These are phyloP conservation scores for Frieseomelitta varia DNA, from an alignment of 1,140 invertebrate genomes.

Conservation along the genomic window DNA sequence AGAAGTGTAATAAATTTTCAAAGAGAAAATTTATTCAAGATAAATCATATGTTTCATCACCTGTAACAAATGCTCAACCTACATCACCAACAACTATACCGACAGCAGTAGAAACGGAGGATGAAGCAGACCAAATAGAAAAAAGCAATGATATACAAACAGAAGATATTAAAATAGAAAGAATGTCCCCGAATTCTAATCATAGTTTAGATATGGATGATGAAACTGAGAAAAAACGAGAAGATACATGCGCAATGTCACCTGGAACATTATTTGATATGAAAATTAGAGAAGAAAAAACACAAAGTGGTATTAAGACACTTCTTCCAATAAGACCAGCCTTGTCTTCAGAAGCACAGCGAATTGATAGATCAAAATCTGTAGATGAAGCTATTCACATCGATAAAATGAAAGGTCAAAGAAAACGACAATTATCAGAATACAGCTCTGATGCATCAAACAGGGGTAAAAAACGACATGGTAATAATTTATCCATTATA, in stretches of 20 bases:
- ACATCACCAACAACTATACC: slow-evolving; percentile 42
- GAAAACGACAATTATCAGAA: slow-evolving; percentile 73
- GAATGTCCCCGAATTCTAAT: slow-evolving; percentile 66
- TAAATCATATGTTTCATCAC: slow-evolving; percentile 52
- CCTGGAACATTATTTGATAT: slow-evolving; percentile 78
- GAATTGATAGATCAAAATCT: slow-evolving; percentile 69
- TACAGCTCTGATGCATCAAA: slow-evolving; percentile 65
- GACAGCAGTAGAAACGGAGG: slow-evolving; percentile 43
- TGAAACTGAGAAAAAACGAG: slow-evolving; percentile 65
- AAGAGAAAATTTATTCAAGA: slow-evolving; percentile 72
- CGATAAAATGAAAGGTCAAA: slow-evolving; percentile 66
- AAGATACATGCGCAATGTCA: slow-evolving; percentile 74
- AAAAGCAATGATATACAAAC: slow-evolving; percentile 50
- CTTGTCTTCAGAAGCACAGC: slow-evolving; percentile 52
- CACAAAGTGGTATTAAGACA: slow-evolving; percentile 82
- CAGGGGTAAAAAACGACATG: slow-evolving; percentile 71
- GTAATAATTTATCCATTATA: slow-evolving; percentile 60
- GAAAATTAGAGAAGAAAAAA: slow-evolving; percentile 75
- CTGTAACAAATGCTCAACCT: slow-evolving; percentile 38
- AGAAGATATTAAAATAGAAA: slow-evolving; percentile 66
- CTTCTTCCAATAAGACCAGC: slow-evolving; percentile 80
- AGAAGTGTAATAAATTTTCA: slow-evolving; percentile 73
- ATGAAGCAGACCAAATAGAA: slow-evolving; percentile 55
- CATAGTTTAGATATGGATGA: slow-evolving; percentile 67
- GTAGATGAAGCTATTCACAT: slow-evolving; percentile 66